A percentile compares a stretch with the other conserved stretches of the same genome.
phyloP scores from a whole-genome alignment of 1,140 invertebrate species.

The Tribolium madens region DNA sequence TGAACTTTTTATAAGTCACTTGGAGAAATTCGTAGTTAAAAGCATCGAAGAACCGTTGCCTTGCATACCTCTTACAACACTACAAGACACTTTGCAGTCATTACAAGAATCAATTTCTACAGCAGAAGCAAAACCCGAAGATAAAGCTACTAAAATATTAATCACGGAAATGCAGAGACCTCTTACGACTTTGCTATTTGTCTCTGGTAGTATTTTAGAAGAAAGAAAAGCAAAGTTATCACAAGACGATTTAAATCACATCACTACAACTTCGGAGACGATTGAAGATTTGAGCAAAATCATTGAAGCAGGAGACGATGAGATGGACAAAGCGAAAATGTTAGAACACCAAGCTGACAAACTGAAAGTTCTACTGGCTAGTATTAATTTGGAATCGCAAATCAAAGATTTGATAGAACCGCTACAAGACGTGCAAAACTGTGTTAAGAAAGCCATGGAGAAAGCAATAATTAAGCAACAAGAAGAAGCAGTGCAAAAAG shows the following conservation, averaged over 20 bases:
- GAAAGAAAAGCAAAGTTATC: constrained; percentile 60
- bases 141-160: constrained; percentile 57
- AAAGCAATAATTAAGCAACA: constrained; percentile 53
- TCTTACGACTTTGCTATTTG: constrained; percentile 60
- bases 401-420: constrained; percentile 65
- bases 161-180: constrained; percentile 59
- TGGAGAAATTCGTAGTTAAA: not conserved
- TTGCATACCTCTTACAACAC: constrained; percentile 4
- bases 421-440: constrained; percentile 67
- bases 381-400: constrained; percentile 63
- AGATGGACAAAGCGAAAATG: constrained; percentile 48
- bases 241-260: constrained; percentile 55
- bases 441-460: constrained; percentile 64
- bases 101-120: constrained; percentile 57
- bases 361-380: constrained; percentile 58
- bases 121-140: constrained; percentile 48
- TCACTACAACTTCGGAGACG: constrained; percentile 54
- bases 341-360: constrained; percentile 53
- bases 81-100: constrained; percentile 64
- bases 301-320: constrained; percentile 51
- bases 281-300: constrained; percentile 48
- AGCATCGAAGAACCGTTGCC: not conserved
- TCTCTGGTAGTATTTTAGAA: constrained; percentile 59
- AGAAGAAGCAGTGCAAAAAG: constrained; percentile 61
- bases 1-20: not conserved